Conservation (phyloP, 1,140 invertebrate genomes). For the Bombus waltoni region DNA sequence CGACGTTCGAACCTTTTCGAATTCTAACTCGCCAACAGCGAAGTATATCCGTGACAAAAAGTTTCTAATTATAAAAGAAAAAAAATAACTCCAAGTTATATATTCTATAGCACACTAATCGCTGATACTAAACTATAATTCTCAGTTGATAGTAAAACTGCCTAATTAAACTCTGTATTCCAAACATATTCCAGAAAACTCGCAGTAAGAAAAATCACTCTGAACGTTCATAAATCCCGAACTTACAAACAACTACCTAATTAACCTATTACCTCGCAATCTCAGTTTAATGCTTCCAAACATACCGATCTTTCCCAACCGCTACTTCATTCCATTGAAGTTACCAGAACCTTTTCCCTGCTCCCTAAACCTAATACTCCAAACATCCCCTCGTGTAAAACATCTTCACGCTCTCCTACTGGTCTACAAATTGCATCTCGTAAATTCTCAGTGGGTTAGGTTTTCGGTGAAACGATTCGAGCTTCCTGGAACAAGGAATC, state of each 20-base stretch:
- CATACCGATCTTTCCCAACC: no score
- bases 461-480: slow-evolving; percentile 5
- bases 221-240: background rate
- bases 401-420: background rate
- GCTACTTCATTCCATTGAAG: no score
- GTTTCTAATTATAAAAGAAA: no score
- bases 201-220: no score
- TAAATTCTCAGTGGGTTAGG: slow-evolving; percentile 1
- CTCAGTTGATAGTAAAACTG: no score
- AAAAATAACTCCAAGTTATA: no score
- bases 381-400: slow-evolving; percentile 6
- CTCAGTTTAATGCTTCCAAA: background rate
- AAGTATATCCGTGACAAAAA: no score
- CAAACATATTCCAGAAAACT: no score
- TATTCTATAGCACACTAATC: no score
- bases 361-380: background rate
- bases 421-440: background rate
- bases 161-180: no score
- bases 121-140: no score
- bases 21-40: no score
- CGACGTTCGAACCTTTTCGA: background rate
- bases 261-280: background rate
- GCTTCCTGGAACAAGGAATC: slow-evolving; percentile 12
- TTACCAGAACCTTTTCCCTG: background rate
- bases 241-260: background rate